Evolutionary conservation across 2,888 invertebrate species (phyloP), one percentile per base, ranked within the genome.

Genomic region (Octodonta nipae): DNA sequence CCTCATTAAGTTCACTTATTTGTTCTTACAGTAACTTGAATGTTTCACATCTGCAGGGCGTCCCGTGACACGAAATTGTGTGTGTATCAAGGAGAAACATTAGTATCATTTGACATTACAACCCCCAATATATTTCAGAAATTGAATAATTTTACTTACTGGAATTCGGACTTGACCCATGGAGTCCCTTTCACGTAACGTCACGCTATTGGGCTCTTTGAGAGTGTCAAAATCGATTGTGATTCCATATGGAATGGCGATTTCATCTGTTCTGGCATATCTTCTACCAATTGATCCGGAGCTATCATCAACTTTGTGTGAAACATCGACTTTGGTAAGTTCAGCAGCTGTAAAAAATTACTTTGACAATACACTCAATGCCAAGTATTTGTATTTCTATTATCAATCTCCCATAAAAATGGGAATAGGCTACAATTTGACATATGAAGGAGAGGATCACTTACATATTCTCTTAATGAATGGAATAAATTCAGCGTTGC

Each of bases 161-260:
- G 81, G 76, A 47, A 89, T 70, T 51, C 98, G 72, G 37, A 99
- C 82, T 73, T 99, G 98, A 30, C 75, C 73, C 84, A 93, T 95
- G 10, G 82, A 76, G 57, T 98, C 89, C 42, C 98, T 69, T 63
- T 99, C 95, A 44, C 98, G 71, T 35, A 99, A 67, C 1, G 98
- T 99, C 1, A 86, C 96, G 28, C 84, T 81, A 55, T 87, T 76
- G 0, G 93, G 92, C 39, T 71, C 72, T 54, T 86, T 83, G 2
- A 89, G 61, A 0, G 91, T 85, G 56, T 99, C 98, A 66, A 98
- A 99, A 65, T 99, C 98, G 29, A 99, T 78, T 1, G 98, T 99
- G 34, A 98, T 78, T 28, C 92, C 96, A 64, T 89, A 99, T 1
- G 98, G 96, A 49, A 99, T 91, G 14, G 93, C 89, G 36, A 96